Base-by-base conservation (phyloP, 2,888 invertebrate genomes). In the Geophilus truncorum region DNA sequence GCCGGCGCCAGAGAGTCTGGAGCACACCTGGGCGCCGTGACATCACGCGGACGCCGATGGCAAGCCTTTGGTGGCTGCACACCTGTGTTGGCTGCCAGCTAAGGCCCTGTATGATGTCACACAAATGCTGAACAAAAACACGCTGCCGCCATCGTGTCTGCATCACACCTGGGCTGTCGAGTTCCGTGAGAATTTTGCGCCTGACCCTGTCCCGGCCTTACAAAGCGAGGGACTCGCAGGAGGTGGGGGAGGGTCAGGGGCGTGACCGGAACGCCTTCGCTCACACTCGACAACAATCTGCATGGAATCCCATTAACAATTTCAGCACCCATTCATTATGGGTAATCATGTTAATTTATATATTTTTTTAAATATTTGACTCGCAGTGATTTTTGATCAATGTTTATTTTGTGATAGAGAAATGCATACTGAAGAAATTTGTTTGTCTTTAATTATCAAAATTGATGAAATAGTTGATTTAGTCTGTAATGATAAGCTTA, bases 1-100 rank as follows among this genome's bases (percentile, higher is more conserved):
- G 25, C 75, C 30, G 75, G 75, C 75, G 75, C 25, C 75, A 30
- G 30, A 9, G 25, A 75, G 75, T 75, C 75, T 30, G 28, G 75
- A 25, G 75, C 75, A 30, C 75, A 75, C 75, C 75, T 75, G 75
- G 28, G 30, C 75, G 30, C 75, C 75, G 75, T 30, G 28, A 30
- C 75, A 30, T 25, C 28, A 28, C 28, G 5, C 23, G 75, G 75
- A 23, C 30, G 25, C 30, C 30, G 7, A 25, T 75, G 25, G 75
- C 75, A 25, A 25, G 75, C 75, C 51, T 51, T 51, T 51, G 51
- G 51, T 51, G 15, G 51, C 18, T 51, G 51, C 51, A 51, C 51
- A 51, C 51, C 51, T 51, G 51, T 51, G 51, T 51, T 51, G 51
- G 51, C 51, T 51, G 51, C 51, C 15, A 51, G 51, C 7, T n/a